Base-by-base conservation (phyloP, 2,113 vertebrate genomes). In the Pachypanchax playfairii region DNA sequence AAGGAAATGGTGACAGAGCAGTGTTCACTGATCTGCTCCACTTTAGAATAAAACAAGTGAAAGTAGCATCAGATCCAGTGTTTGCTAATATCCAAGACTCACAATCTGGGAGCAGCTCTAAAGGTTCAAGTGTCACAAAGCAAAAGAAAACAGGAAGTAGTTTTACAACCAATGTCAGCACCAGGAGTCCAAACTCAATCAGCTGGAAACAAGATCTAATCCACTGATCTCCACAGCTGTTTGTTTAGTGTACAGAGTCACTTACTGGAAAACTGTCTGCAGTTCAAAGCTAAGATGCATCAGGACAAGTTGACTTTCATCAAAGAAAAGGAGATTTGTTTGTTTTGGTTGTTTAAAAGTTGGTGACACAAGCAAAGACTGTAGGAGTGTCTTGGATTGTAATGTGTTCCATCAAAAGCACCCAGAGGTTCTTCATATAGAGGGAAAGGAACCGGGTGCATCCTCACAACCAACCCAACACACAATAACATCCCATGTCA, bases 381-480 rank as follows among this genome's bases (percentile, higher is more conserved):
- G 43, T 12, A 46, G 43, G 43, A 46, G 43, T 46, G 20, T 20
- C 24, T 46, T 46, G 43, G 43, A 50, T 29, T 50, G 25, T 17
- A 29, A 29, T 11, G 48, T 31, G 25, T 50, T 25, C 31, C 12
- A 50, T 26, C 48, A 50, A 50, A 50, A 50, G 28, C 48, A 46
- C 10, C 43, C 43, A 46, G 43, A 21, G 18, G 18, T 46, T 20
- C 43, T 46, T 46, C 43, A 46, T 24, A 33, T 51, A 18, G 9
- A 31, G 28, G 17, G 2, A 26, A 26, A 31, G 26, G 48, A 51
- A 4, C 15, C 25, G 35, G 20, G 13, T 9, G 29, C 31, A 12
- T 52, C 12, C 12, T 35, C 50, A 24, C 18, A 52, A 52, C 50
- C 35, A 52, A 35, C 5, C n/a, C n/a, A 15, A 52, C 31, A 33